These are phyloP conservation scores for Loxodonta africana DNA, from an alignment of 2,113 vertebrate species.

Conservation along the genomic window DNA sequence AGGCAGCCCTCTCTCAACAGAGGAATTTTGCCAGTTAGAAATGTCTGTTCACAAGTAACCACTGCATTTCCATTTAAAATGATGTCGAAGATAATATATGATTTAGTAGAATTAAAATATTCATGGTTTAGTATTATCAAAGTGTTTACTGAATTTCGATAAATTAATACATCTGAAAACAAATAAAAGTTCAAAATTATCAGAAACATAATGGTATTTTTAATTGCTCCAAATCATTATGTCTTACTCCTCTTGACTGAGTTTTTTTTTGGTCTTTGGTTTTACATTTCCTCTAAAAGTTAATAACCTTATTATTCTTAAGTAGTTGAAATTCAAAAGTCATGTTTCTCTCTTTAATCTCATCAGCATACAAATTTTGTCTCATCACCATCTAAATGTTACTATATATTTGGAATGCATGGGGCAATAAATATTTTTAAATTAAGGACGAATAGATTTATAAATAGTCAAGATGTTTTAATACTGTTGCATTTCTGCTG, in stretches of 20 bases:
- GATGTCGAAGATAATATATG: background rate
- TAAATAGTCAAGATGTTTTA: background rate
- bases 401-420: background rate
- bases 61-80: background rate
- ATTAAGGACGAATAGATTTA: slow-evolving; percentile 2
- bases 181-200: background rate
- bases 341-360: background rate
- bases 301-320: slow-evolving; percentile 19
- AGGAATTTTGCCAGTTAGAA: background rate
- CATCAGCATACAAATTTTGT: background rate
- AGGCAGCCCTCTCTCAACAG: background rate
- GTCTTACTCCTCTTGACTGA: background rate
- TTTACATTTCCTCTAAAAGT: slow-evolving; percentile 4
- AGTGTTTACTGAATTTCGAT: background rate
- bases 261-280: background rate
- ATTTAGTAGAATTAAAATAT: background rate
- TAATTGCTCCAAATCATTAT: background rate
- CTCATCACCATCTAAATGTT: background rate
- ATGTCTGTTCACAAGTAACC: background rate
- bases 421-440: slow-evolving; percentile 42
- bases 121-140: background rate
- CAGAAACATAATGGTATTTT: background rate
- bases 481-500: background rate
- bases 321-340: slow-evolving; percentile 40
- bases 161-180: background rate